Base-by-base conservation (phyloP, 2,888 invertebrate species). In the Vesta saturnalis region DNA sequence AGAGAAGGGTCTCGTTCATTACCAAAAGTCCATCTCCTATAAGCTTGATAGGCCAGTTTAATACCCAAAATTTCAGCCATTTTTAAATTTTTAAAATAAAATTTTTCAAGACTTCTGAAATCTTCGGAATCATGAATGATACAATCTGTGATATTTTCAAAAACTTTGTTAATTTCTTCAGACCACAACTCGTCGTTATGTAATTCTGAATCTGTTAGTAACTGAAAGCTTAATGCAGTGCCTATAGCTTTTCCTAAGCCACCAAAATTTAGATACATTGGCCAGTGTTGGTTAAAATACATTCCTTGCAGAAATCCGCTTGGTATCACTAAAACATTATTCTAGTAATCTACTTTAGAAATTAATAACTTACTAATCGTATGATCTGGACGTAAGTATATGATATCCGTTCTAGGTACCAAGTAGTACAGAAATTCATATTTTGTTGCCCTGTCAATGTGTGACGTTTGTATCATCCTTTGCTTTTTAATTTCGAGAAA, bases 21-120 rank as follows among this genome's bases (percentile, higher is more conserved):
- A 4, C 89, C 85, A 6, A 86, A 83, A 0, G 87, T 88, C 92
- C 92, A 94, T 5, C 88, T 87, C 57, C 89, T 86, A 81, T 94
- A 94, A 0, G 94, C 94, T 73, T 88, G 86, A 82, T 95, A 96
- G 0, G 95, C 94, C 78, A 94, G 91, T 79, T 94, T 94, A 70
- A 95, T 89, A 0, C 96, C 96, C 0, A 94, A 94, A 79, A 95
- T 94, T 80, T 96, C 96, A 0, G 96, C 95, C 59, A 96, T 93
- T 81, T 56, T 19, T 4, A n/a, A 39, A n/a, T 12, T n/a, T n/a
- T n/a, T n/a, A n/a, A n/a, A n/a, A n/a, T n/a, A n/a, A n/a, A n/a
- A n/a, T n/a, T n/a, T 30, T 30, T 10, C 30, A 6, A 6, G 5
- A 30, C 10, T 10, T 3, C 46, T 14, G 12, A 14, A 4, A 46